Percentiles rank a stretch among this genome's conserved stretches.
Conservation (phyloP, 2,888 invertebrate species). For the Xestobium rufovillosum region DNA sequence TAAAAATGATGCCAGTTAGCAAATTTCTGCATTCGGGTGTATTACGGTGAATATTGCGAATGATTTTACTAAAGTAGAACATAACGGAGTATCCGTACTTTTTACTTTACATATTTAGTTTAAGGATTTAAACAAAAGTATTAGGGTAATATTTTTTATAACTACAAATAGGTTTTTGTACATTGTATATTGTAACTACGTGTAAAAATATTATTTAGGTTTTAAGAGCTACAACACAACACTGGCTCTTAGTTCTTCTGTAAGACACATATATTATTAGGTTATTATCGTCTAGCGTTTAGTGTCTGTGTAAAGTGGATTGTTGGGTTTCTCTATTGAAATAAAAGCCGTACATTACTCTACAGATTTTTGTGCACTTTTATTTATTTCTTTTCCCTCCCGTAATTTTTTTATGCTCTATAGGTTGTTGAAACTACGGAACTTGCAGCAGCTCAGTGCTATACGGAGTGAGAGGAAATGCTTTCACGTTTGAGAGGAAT, state of each 20-base stretch:
- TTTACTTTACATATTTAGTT: constrained; percentile 16
- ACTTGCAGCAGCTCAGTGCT: no score
- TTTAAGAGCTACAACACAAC: constrained; percentile 5
- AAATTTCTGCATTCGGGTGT: constrained; percentile 20
- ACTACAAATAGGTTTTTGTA: constrained; percentile 42
- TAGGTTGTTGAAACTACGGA: no score
- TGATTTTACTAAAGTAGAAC: constrained; percentile 25
- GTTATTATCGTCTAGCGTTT: constrained; percentile 29
- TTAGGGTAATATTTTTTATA: constrained; percentile 42
- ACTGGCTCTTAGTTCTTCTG: background rate
- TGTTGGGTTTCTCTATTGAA: no score
- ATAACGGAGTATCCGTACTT: constrained; percentile 23
- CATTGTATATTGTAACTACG: constrained; percentile 41
- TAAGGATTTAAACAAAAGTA: constrained; percentile 20
- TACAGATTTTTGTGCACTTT: no score
- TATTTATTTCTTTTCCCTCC: no score
- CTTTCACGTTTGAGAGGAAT: no score
- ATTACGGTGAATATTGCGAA: constrained; percentile 25
- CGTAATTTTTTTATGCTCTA: no score
- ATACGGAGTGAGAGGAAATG: no score
- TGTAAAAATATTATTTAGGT: constrained; percentile 27
- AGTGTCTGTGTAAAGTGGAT: constrained; percentile 27
- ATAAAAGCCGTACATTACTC: no score
- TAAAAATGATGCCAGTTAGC: constrained; percentile 26
- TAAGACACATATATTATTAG: constrained; percentile 23